A percentile compares a stretch with the other conserved stretches of the same genome.
Conservation (phyloP, 2,888 invertebrate genomes). For the Stegophylla sp. region DNA sequence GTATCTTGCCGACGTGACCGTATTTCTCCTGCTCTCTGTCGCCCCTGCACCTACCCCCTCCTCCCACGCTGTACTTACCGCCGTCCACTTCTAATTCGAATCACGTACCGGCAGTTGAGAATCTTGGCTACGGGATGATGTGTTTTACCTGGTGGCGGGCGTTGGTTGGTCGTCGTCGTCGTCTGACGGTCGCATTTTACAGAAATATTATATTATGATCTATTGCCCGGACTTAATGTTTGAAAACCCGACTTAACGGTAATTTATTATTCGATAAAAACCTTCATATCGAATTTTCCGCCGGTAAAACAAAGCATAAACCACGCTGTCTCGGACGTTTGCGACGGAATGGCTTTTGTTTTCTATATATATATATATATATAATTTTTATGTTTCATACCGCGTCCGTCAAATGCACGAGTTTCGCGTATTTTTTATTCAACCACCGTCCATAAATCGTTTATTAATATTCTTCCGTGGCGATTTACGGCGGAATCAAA, state of each 20-base stretch:
- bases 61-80: neutral
- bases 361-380: too few species aligned
- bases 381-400: conserved; percentile 11
- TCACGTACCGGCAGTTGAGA: conserved; percentile 25
- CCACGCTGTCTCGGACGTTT: neutral
- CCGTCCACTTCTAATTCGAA: neutral
- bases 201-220: conserved; percentile 33
- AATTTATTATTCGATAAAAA: conserved; percentile 25
- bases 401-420: neutral
- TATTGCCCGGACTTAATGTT: conserved; percentile 35
- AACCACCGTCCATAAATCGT: neutral
- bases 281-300: conserved; percentile 11
- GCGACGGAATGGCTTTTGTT: neutral
- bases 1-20: neutral
- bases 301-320: neutral
- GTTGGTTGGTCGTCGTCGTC: too few species aligned
- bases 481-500: neutral
- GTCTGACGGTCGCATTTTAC: neutral
- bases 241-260: conserved; percentile 28
- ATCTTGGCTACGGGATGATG: neutral
- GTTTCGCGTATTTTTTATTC: neutral
- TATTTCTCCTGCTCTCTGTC: neutral
- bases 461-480: neutral
- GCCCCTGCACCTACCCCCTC: neutral
- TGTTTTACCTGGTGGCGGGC: too few species aligned